Evolutionary conservation across 2,113 vertebrate species (phyloP).

Genomic region (Emydocephalus ijimae): DNA sequence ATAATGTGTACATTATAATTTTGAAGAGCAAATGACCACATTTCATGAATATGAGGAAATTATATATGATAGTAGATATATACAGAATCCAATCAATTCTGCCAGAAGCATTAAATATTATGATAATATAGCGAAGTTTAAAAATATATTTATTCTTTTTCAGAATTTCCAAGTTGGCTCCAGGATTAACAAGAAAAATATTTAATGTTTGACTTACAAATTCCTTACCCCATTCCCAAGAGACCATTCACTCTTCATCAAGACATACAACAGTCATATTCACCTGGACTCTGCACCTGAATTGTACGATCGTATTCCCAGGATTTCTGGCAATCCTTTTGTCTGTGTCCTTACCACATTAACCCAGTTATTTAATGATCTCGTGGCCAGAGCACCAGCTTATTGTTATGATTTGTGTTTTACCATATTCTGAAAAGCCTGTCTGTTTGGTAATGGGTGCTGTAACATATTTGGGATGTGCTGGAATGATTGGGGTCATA

Average conservation of each 20-base stretch:
- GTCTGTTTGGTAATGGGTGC: not conserved
- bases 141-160: not conserved
- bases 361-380: not conserved
- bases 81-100: not conserved
- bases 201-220: not conserved
- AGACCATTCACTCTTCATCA: not conserved
- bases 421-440: not conserved
- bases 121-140: not conserved
- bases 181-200: not conserved
- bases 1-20: conserved; percentile 45
- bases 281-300: not conserved
- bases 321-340: not conserved
- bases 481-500: not conserved
- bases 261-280: not conserved
- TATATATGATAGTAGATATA: not conserved
- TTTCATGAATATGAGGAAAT: not conserved
- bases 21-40: conserved; percentile 8
- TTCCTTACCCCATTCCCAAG: not conserved
- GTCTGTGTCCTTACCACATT: not conserved
- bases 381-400: not conserved
- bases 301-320: not conserved
- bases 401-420: not conserved
- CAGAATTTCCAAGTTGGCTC: not conserved
- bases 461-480: not conserved
- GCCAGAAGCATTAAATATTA: not conserved